Evolutionary conservation across 2,797 vertebrate genomes (phyloP).

Genomic region (Thripadectes ignobilis): DNA sequence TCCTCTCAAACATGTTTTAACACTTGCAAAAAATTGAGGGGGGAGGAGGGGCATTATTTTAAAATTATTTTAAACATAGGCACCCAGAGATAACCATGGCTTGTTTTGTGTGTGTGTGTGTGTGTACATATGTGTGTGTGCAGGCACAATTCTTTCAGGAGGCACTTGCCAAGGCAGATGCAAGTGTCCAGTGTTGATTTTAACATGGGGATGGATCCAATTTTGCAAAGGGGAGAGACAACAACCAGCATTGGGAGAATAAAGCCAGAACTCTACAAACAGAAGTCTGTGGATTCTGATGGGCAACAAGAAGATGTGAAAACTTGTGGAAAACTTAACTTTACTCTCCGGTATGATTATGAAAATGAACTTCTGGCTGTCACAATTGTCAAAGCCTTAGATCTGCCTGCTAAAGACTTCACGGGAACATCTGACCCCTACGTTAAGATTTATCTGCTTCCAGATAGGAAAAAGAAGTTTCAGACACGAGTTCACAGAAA

Average conservation of each 20-base stretch:
- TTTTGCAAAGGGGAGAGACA: slow-evolving; percentile 89
- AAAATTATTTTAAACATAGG: not conserved
- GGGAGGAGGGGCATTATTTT: not conserved
- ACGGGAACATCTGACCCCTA: slow-evolving; percentile 96
- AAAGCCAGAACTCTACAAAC: slow-evolving; percentile 98
- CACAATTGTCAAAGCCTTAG: slow-evolving; percentile 92
- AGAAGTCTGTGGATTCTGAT: slow-evolving; percentile 95
- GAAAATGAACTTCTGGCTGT: slow-evolving; percentile 93
- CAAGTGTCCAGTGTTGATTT: slow-evolving; percentile 97
- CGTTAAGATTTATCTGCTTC: slow-evolving; percentile 97
- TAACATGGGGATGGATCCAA: slow-evolving; percentile 83
- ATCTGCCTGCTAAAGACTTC: slow-evolving; percentile 96
- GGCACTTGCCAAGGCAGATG: slow-evolving; percentile 95
- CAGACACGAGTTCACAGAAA: slow-evolving; percentile 98
- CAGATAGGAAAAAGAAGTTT: slow-evolving; percentile 98
- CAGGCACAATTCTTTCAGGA: slow-evolving; percentile 97
- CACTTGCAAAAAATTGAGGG: not conserved
- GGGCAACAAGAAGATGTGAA: slow-evolving; percentile 86
- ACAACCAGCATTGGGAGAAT: slow-evolving; percentile 96
- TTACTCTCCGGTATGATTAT: slow-evolving; percentile 91
- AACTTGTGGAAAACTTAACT: slow-evolving; percentile 94
- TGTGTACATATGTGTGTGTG: slow-evolving; percentile 35
- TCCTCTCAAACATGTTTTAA: not conserved
- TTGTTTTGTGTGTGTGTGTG: slow-evolving; percentile 13
- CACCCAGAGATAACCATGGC: slow-evolving; percentile 2